phyloP scores from a whole-genome alignment of 2,797 vertebrate genomes.

The Rhinogobio ventralis region DNA sequence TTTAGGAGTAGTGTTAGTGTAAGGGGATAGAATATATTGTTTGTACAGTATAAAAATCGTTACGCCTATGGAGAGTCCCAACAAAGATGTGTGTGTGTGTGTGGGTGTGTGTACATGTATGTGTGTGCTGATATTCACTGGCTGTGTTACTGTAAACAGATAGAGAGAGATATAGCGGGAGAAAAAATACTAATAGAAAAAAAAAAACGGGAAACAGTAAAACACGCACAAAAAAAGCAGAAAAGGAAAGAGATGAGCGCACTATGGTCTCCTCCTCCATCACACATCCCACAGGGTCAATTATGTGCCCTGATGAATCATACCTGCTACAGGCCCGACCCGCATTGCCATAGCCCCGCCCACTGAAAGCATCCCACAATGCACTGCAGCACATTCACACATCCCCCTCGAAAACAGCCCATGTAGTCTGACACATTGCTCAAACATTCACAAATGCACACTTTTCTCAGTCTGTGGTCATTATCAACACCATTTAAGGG shows the following conservation, averaged over 20 bases:
- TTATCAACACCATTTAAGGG: constrained; percentile 43
- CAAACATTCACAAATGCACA: constrained; percentile 5
- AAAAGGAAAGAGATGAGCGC: not conserved
- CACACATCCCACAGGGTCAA: constrained; percentile 47
- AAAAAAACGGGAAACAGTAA: constrained; percentile 24
- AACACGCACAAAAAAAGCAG: not conserved
- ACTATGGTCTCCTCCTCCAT: constrained; percentile 34
- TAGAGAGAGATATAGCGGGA: not conserved
- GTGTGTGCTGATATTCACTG: not conserved
- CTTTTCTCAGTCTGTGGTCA: constrained; percentile 13
- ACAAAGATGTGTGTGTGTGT: not conserved
- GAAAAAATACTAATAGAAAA: constrained; percentile 13
- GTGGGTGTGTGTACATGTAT: not conserved
- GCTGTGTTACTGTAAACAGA: not conserved
- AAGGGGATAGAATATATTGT: too few relatives aligned
- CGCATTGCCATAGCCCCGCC: constrained; percentile 26
- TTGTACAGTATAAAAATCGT: too few relatives aligned
- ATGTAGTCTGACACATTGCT: constrained; percentile 6
- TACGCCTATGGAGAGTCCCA: too few relatives aligned
- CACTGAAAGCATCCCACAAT: constrained; percentile 26
- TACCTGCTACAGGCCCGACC: constrained; percentile 49
- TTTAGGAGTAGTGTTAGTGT: too few relatives aligned
- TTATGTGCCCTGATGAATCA: constrained; percentile 63
- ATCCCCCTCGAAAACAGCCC: constrained; percentile 32
- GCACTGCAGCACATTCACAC: constrained; percentile 8